Percentiles rank a stretch among this genome's conserved stretches.
Evolutionary conservation across 2,888 invertebrate species (phyloP).

Genomic region (Congeria kusceri): DNA sequence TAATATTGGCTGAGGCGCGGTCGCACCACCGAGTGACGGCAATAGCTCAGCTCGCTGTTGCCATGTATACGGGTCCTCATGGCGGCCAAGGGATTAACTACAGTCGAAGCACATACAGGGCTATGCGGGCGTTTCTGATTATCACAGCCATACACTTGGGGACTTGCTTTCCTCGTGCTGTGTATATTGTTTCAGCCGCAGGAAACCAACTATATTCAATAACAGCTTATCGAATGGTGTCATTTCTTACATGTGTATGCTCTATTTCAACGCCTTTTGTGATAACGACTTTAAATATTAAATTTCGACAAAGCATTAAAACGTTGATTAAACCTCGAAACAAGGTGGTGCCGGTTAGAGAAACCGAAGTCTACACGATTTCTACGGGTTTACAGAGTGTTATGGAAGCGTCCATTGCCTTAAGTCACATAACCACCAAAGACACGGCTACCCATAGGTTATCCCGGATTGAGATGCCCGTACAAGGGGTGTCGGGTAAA

Average conservation of each 20-base stretch:
- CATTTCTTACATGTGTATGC: conserved; percentile 68
- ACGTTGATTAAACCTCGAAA: conserved; percentile 47
- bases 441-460: too few relatives aligned
- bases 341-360: conserved; percentile 38
- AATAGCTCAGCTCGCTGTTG: conserved; percentile 68
- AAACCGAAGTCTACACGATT: conserved; percentile 65
- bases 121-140: conserved; percentile 70
- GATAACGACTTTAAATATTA: conserved; percentile 70
- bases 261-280: conserved; percentile 70
- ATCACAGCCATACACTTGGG: conserved; percentile 62
- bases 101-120: conserved; percentile 63
- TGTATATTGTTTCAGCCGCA: conserved; percentile 58
- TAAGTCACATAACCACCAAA: conserved; percentile 11
- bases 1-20: conserved; percentile 65
- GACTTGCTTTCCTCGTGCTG: conserved; percentile 64
- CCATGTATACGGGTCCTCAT: conserved; percentile 59
- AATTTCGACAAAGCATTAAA: conserved; percentile 64
- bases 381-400: conserved; percentile 67
- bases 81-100: conserved; percentile 56
- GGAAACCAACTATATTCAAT: conserved; percentile 4
- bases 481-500: too few relatives aligned
- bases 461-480: too few relatives aligned
- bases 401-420: conserved; percentile 65
- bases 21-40: conserved; percentile 73
- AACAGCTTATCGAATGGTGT: conserved; percentile 40